A percentile compares a stretch with the other conserved stretches of the same genome.
These are phyloP conservation scores for Myotis planiceps DNA, from an alignment of 2,797 vertebrate species.

Conservation along the genomic window DNA sequence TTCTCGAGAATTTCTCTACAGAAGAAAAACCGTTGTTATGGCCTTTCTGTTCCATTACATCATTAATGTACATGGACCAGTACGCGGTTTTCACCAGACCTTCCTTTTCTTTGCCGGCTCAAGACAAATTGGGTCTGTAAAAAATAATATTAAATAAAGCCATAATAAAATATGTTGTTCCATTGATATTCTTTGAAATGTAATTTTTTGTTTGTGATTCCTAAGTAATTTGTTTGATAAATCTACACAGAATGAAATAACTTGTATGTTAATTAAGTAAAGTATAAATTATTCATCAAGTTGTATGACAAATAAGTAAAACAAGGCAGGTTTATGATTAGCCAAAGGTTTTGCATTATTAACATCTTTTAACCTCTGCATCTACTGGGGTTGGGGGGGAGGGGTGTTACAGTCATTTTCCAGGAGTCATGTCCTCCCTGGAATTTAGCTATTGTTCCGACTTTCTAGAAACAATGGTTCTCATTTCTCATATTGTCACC, in stretches of 20 bases:
- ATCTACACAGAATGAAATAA: conserved; percentile 41
- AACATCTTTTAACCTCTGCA: neutral
- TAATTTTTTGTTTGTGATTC: conserved; percentile 49
- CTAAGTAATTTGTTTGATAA: conserved; percentile 67
- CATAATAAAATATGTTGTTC: conserved; percentile 47
- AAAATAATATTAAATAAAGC: conserved; percentile 53
- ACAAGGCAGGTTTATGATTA: conserved; percentile 6
- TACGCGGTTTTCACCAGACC: neutral
- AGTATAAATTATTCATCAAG: conserved; percentile 60
- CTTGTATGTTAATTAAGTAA: conserved; percentile 62
- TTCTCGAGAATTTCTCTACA: neutral
- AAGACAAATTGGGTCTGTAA: conserved; percentile 38
- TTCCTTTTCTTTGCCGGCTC: conserved; percentile 10
- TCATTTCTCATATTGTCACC: conserved; percentile 4
- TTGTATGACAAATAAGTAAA: conserved; percentile 49
- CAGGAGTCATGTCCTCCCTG: neutral
- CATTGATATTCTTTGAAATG: conserved; percentile 43
- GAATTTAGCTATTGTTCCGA: neutral
- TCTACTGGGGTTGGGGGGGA: neutral
- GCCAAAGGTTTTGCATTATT: neutral
- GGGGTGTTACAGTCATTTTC: neutral
- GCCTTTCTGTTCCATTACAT: neutral
- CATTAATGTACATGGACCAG: conserved; percentile 11
- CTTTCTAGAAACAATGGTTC: conserved; percentile 49
- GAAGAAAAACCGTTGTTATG: neutral